Conservation (phyloP, 2,888 invertebrate species). For the Rotaria magnacalcarata region DNA sequence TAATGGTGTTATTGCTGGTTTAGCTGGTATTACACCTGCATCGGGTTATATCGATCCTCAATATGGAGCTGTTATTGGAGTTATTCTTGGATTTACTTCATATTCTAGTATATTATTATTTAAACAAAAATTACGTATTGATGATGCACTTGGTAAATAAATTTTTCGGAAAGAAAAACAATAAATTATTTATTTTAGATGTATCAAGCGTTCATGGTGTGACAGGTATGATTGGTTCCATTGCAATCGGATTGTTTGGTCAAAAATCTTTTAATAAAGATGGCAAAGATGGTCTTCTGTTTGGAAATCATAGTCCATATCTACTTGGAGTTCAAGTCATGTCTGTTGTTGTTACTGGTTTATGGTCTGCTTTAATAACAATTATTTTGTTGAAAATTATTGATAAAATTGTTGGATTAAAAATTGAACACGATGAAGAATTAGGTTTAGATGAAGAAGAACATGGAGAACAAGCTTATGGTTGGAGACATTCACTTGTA, state of each 20-base stretch:
- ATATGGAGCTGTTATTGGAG: not conserved
- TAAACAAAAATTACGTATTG: slow-evolving; percentile 12
- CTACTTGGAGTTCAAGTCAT: not conserved
- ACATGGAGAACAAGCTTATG: slow-evolving; percentile 20
- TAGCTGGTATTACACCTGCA: not conserved
- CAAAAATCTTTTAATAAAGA: not conserved
- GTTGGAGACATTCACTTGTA: not conserved
- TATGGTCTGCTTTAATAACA: not conserved
- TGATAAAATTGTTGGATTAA: not conserved
- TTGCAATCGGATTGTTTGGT: not conserved
- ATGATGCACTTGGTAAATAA: not conserved
- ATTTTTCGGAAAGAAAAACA: too few species aligned
- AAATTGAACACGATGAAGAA: not conserved
- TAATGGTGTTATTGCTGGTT: slow-evolving; percentile 16
- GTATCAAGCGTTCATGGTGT: not conserved
- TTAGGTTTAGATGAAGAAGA: not conserved
- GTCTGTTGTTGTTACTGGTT: not conserved
- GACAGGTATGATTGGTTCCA: not conserved
- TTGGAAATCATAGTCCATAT: not conserved
- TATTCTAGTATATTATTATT: not conserved
- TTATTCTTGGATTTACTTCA: not conserved
- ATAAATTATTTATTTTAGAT: not conserved
- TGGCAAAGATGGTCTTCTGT: not conserved
- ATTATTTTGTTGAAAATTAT: not conserved
- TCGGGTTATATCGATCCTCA: not conserved